A percentile compares a stretch with the other conserved stretches of the same genome.
These are phyloP conservation scores for Odocoileus hemionus DNA, from an alignment of 2,113 vertebrate genomes.

Conservation along the genomic window DNA sequence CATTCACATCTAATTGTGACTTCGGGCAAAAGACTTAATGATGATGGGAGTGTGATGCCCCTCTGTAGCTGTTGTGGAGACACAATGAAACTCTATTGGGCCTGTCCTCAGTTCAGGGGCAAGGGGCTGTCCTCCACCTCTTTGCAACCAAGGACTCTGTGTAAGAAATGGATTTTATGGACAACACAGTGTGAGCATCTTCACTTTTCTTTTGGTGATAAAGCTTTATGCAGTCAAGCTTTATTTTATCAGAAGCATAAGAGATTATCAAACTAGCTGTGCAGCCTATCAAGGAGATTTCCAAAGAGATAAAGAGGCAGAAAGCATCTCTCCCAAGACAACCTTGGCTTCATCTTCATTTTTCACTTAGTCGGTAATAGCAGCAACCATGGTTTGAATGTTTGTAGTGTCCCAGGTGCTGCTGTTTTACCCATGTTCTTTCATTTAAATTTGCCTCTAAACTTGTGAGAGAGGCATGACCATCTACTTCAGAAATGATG, in stretches of 20 bases:
- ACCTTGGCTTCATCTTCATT: background rate
- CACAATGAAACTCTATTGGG: background rate
- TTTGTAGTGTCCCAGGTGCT: background rate
- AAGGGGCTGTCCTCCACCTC: background rate
- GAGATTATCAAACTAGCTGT: background rate
- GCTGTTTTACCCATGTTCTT: background rate
- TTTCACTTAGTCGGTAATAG: background rate
- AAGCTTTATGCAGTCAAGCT: background rate
- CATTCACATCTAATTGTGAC: background rate
- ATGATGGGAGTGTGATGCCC: background rate
- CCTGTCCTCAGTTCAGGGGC: background rate
- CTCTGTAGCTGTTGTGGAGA: background rate
- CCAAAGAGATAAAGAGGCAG: background rate
- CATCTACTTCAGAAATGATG: background rate
- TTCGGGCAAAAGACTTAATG: background rate
- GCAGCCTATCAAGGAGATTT: background rate
- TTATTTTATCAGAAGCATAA: background rate
- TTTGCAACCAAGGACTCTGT: background rate
- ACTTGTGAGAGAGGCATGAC: background rate
- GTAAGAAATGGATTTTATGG: background rate
- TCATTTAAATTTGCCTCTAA: background rate
- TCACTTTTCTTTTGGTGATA: background rate
- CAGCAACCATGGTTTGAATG: background rate
- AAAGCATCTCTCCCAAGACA: background rate
- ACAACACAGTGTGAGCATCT: rapidly evolving